Evolutionary conservation across 2,797 vertebrate species (phyloP), one percentile per base, ranked within the genome.

Genomic region (Hylomyscus alleni): DNA sequence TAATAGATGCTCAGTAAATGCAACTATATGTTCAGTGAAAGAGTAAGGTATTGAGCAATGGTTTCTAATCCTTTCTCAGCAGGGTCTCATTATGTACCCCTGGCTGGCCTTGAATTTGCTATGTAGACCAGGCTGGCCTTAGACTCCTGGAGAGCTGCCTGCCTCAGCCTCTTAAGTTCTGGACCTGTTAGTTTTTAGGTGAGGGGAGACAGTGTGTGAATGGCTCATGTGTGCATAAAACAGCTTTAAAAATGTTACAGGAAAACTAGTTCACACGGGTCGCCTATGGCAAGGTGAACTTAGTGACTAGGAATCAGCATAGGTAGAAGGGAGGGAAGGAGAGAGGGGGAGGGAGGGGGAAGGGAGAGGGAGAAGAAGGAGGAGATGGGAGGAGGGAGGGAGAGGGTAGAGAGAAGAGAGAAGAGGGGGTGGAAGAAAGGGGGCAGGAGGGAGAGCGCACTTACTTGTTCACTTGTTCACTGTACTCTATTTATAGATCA

Each of bases 401-500:
- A 13, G 29, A 31, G 7, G 14, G 17, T 1, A 6, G 19, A 52
- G 9, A 11, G 12, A 14, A 17, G 3, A 22, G n/a, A 9, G 29
- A 3, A 11, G 29, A 11, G 22, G 37, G 40, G 24, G n/a, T 10
- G n/a, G 7, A 19, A n/a, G 62, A 19, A 67, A 75, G 13, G 37
- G 75, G 29, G 24, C 0, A 3, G 10, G 34, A 26, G 20, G 19
- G 78, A 13, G 81, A 31, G 24, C 11, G 9, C 20, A 14, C 29
- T 20, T 44, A 47, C 17, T 84, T 3, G 19, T 34, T 34, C 44
- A 47, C 17, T 84, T 3, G 19, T 34, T 84, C 7, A 76, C 83
- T 84, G 65, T 44, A 52, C 69, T 92, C 76, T 87, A 58, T 67
- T 89, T 86, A 26, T 60, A 86, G 54, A 89, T 73, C 47, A 89